A percentile compares a stretch with the other conserved stretches of the same genome.
Conservation (phyloP, 2,113 vertebrate genomes). For the Halcyon malimbica region DNA sequence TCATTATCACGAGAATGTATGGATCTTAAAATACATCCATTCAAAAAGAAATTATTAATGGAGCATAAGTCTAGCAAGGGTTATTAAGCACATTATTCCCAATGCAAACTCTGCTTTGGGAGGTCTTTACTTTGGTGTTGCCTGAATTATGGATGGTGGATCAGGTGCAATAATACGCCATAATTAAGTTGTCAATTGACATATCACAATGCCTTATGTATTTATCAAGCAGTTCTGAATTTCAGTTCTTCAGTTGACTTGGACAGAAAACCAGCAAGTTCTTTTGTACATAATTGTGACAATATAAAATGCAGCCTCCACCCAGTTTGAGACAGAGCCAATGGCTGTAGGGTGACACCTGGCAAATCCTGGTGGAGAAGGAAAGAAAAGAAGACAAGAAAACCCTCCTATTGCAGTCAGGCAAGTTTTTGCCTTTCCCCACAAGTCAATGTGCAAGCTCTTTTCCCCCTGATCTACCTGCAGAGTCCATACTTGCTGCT, state of each 20-base stretch:
- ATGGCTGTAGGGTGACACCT: neutral
- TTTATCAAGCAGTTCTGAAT: neutral
- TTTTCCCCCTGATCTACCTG: neutral
- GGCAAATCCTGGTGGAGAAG: neutral
- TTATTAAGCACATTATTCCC: neutral
- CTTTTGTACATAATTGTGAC: neutral
- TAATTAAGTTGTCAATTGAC: neutral
- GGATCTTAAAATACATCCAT: neutral
- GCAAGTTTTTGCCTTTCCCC: neutral
- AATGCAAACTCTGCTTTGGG: neutral
- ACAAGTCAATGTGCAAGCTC: neutral
- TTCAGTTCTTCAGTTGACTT: neutral
- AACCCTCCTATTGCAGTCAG: neutral
- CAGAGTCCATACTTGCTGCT: neutral
- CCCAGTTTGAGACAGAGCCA: neutral
- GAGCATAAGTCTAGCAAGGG: neutral
- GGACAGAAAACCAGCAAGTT: neutral
- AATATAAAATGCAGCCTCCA: neutral
- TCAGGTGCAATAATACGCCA: neutral
- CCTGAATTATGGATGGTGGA: neutral
- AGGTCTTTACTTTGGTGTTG: neutral
- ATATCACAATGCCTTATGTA: neutral
- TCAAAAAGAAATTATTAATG: neutral
- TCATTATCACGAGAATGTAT: neutral
- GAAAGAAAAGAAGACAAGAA: neutral